Base-by-base conservation (phyloP, 2,797 vertebrate genomes). In the Rhinichthys osculus region DNA sequence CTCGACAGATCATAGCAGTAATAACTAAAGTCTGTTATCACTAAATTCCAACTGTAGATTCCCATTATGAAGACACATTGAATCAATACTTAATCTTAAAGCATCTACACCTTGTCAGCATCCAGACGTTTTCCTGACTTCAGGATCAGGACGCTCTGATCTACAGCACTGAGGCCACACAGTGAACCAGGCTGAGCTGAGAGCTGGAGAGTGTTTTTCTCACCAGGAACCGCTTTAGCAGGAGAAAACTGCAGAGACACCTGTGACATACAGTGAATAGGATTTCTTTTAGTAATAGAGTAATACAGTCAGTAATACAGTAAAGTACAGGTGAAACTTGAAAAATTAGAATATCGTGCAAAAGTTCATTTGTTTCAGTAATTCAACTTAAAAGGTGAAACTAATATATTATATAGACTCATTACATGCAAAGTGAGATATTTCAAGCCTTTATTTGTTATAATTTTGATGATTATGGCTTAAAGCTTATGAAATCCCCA, bases 121-220 rank as follows among this genome's bases (percentile, higher is more conserved):
- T 94, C 88, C 80, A 98, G 94, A 52, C 93, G 93, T 0, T 93
- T 88, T 71, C 95, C 94, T 0, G 96, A 91, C 4, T 93, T 95
- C 91, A 95, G 77, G 54, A 97, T 92, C 66, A 96, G 92, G 82
- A 98, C 92, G 0, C 97, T 98, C 86, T 96, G 92, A 90, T 98
- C 97, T 16, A 98, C 92, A 0, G 93, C 95, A 0, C 93, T 95
- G 33, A 98, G 79, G 0, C 95, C 97, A 57, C 97, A 98, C 62
- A 98, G 90, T 40, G 97, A 97, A 8, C 89, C 83, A 0, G 95
- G 93, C 3, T 93, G 88, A 0, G 96, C 91, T 0, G 3, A 89
- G 42, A 98, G 13, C 6, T 77, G 88, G 66, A 99, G 89, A 1
- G 11, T 88, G 72, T 88, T 88, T 0, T 82, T 3, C 2, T 96